Evolutionary conservation across 64 coral and sea anemone species (phyloP).

Genomic region (Pachyseris speciosa): DNA sequence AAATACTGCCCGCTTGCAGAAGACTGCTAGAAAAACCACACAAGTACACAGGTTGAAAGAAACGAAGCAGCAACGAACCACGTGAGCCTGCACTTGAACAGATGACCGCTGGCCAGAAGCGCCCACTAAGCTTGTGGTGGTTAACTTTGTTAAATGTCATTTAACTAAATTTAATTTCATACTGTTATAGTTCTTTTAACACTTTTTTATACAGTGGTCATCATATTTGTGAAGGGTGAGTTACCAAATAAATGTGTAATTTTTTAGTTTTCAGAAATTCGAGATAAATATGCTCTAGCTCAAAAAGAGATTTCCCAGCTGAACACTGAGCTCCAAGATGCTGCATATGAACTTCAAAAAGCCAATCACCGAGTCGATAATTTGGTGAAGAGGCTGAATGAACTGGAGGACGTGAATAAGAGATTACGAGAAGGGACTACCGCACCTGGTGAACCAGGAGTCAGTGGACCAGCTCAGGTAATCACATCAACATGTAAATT

Average conservation of each 20-base stretch:
- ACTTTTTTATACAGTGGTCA: not conserved
- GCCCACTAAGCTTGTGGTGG: too few relatives aligned
- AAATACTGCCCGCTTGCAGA: too few relatives aligned
- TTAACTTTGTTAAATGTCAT: too few relatives aligned
- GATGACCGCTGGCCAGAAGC: too few relatives aligned
- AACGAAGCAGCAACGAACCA: too few relatives aligned
- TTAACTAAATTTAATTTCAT: too few relatives aligned
- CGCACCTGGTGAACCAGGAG: conserved; percentile 30
- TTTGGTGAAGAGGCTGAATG: conserved; percentile 88
- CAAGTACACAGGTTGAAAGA: too few relatives aligned
- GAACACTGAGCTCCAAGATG: conserved; percentile 96
- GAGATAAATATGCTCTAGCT: conserved; percentile 93
- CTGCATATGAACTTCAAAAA: conserved; percentile 94
- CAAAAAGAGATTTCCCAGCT: conserved; percentile 89
- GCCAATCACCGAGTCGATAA: conserved; percentile 95
- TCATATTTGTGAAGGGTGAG: not conserved
- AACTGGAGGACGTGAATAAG: conserved; percentile 60
- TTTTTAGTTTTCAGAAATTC: conserved; percentile 96
- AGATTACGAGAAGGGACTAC: conserved; percentile 66
- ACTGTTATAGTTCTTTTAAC: too few relatives aligned
- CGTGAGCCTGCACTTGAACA: too few relatives aligned
- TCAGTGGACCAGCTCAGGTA: conserved; percentile 6
- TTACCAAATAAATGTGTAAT: not conserved
- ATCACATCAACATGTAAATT: too few relatives aligned
- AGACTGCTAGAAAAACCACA: too few relatives aligned